Base-by-base conservation (phyloP, 2,797 vertebrate genomes). In the Sebastes trivittatus region DNA sequence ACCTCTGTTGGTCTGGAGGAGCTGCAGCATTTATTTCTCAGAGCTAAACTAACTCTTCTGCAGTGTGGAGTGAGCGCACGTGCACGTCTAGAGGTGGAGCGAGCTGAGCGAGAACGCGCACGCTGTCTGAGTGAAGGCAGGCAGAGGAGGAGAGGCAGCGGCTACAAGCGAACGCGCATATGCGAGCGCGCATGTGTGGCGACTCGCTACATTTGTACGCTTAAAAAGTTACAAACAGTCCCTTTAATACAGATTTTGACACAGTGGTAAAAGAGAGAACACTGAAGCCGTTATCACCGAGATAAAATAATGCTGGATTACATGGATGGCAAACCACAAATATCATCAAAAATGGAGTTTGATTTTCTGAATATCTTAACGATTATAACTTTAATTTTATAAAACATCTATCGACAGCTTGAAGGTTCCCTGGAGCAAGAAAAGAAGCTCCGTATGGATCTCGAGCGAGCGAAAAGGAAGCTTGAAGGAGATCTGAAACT, bases 401-500 rank as follows among this genome's bases (percentile, higher is more conserved):
- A 6, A 59, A 75, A 63, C 9, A 10, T 23, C 18, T 66, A 2
- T 72, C 36, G 9, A 75, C 71, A 98, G 97, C 90, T 96, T 89
- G 97, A 98, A 94, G 96, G 91, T 20, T 96, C 96, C 59, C 88
- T 97, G 27, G 97, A 98, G 83, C 96, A 97, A 81, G 97, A 98
- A 82, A 97, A 94, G 92, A 97, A 97, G 91, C 89, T 96, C 0
- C 94, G 95, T 2, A 89, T 97, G 90, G 97, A 97, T 79, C 95
- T 97, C 38, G 96, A 97, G 88, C 90, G 96, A 91, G 92, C 92
- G 60, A 97, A 97, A 85, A 96, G 96, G 79, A 97, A 97, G 81
- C 93, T 98, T 34, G 96, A 97, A 77, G 97, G 96, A 62, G 96
- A 98, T 82, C 72, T 98, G 65, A 98, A 97, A 92, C 94, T 98